A percentile compares a stretch with the other conserved stretches of the same genome.
phyloP scores from a whole-genome alignment of 2,113 vertebrate species.

The Anarhynchus alexandrinus region DNA sequence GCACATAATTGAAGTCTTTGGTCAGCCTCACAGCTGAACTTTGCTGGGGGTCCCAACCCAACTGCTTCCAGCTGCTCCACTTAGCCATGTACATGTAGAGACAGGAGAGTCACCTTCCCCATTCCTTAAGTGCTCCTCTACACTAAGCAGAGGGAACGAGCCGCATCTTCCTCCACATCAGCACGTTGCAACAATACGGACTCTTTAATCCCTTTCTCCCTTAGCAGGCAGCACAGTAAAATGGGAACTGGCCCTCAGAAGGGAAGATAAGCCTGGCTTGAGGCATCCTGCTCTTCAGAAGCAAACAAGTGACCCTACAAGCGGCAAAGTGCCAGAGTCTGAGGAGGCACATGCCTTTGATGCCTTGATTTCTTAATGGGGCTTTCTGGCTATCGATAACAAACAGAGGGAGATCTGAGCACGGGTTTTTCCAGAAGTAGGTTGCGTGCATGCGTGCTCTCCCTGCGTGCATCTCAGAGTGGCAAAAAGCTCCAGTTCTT shows the following conservation, averaged over 20 bases:
- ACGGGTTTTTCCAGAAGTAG: slow-evolving; percentile 19
- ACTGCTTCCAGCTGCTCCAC: not conserved
- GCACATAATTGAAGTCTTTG: fast-evolving
- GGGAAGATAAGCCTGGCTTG: slow-evolving; percentile 39
- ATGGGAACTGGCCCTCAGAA: not conserved
- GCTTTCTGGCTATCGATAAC: slow-evolving; percentile 52
- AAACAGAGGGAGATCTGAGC: slow-evolving; percentile 55
- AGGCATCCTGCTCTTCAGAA: slow-evolving; percentile 44
- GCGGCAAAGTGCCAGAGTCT: not conserved
- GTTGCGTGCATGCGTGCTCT: not conserved
- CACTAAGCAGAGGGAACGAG: not conserved
- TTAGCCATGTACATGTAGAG: fast-evolving
- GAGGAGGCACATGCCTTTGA: slow-evolving; percentile 57
- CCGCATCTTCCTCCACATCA: not conserved
- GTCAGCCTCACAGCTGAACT: not conserved
- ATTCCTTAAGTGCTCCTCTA: not conserved
- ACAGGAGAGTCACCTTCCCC: not conserved
- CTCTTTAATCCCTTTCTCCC: not conserved
- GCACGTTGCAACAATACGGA: not conserved
- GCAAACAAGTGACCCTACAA: slow-evolving; percentile 18
- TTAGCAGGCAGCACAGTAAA: not conserved
- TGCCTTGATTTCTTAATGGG: slow-evolving; percentile 64
- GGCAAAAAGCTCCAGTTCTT: slow-evolving; percentile 45
- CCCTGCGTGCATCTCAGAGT: not conserved
- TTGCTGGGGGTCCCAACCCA: not conserved